These are phyloP conservation scores for Pseudomugil tenellus DNA, from an alignment of 2,797 vertebrate genomes.

Conservation along the genomic window DNA sequence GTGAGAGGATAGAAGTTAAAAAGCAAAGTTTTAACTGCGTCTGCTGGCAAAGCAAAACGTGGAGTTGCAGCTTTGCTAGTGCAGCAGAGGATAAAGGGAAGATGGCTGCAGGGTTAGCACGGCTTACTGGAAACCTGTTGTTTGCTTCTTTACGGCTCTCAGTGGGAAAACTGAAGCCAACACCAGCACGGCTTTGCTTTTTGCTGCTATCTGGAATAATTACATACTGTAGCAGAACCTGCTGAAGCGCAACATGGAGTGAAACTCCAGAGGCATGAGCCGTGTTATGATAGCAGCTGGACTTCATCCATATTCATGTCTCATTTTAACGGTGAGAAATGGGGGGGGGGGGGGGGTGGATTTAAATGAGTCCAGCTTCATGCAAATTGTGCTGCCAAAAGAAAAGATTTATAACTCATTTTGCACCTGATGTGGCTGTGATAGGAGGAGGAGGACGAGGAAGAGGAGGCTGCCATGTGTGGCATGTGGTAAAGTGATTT, in stretches of 20 bases:
- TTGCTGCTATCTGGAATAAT: too few relatives aligned
- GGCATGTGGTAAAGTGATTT: too few relatives aligned
- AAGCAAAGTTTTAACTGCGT: neutral
- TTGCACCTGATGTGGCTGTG: neutral
- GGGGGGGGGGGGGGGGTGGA: too few relatives aligned
- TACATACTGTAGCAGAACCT: too few relatives aligned
- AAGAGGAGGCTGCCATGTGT: too few relatives aligned
- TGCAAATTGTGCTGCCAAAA: neutral
- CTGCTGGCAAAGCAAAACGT: neutral
- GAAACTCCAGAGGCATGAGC: too few relatives aligned
- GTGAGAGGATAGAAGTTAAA: constrained; percentile 27
- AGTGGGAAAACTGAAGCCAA: neutral
- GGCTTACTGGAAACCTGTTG: neutral
- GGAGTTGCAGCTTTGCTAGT: neutral
- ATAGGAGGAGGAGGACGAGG: neutral
- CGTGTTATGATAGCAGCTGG: too few relatives aligned
- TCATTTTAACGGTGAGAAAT: too few relatives aligned
- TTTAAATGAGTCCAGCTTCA: neutral
- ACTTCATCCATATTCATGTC: too few relatives aligned
- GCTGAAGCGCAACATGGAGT: too few relatives aligned
- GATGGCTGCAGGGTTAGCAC: too few relatives aligned
- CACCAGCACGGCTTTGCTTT: neutral
- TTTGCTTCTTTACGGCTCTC: neutral
- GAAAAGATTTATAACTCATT: neutral
- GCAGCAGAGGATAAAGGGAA: neutral